Percentiles rank a stretch among this genome's conserved stretches.
phyloP scores from a whole-genome alignment of 2,113 vertebrate species.

The cattle (Bos taurus) region ARS-UCD2.0 NC_037345.1:23287501-23288000 shows the following conservation, averaged over 20 bases:
- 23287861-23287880: conserved; percentile 40
- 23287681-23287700: conserved; percentile 78
- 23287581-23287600: conserved; percentile 82
- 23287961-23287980: conserved; percentile 78
- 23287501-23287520: conserved; percentile 82
- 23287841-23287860: conserved; percentile 47
- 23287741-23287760: conserved; percentile 78
- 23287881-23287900: conserved; percentile 30
- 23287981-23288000: conserved; percentile 77
- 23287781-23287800: conserved; percentile 69
- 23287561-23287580: conserved; percentile 88
- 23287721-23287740: conserved; percentile 79
- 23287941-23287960: conserved; percentile 60
- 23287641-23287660: conserved; percentile 73
- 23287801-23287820: conserved; percentile 75
- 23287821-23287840: conserved; percentile 79
- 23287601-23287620: conserved; percentile 78
- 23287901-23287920: neutral
- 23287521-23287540: conserved; percentile 89
- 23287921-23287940: neutral
- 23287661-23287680: conserved; percentile 58
- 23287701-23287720: conserved; percentile 59
- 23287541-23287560: conserved; percentile 85
- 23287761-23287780: conserved; percentile 73
- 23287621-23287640: conserved; percentile 74